Evolutionary conservation across 2,113 vertebrate genomes (phyloP).

Genomic region (Hypanus sabinus): DNA sequence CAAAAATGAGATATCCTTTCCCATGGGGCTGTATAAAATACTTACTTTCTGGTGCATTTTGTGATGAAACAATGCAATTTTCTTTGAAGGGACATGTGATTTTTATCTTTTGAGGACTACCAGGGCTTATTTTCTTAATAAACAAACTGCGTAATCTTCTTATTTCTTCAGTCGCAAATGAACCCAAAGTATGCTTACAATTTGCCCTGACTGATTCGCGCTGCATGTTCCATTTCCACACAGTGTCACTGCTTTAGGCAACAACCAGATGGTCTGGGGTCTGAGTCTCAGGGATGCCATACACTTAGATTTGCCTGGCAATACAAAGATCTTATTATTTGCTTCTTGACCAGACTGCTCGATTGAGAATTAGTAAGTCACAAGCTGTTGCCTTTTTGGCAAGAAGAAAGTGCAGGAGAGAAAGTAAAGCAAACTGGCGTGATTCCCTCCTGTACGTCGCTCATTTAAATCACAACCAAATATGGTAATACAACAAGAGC

Average conservation of each 20-base stretch:
- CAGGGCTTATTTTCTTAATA: neutral
- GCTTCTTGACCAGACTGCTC: slow-evolving; percentile 13
- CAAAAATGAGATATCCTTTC: slow-evolving; percentile 41
- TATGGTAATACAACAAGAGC: neutral
- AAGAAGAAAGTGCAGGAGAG: neutral
- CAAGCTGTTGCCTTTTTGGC: neutral
- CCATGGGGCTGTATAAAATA: slow-evolving; percentile 30
- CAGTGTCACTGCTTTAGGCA: slow-evolving; percentile 27
- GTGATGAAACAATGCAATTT: neutral
- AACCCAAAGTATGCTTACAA: neutral
- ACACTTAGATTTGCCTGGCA: slow-evolving; percentile 24
- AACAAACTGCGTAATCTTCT: neutral
- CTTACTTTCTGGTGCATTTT: slow-evolving; percentile 3
- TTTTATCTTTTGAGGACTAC: slow-evolving; percentile 16
- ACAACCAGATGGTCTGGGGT: slow-evolving; percentile 22
- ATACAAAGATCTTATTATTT: slow-evolving; percentile 14
- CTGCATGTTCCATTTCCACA: slow-evolving; percentile 13
- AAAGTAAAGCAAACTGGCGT: neutral
- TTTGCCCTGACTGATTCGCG: neutral
- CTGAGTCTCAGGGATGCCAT: slow-evolving; percentile 28
- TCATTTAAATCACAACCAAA: neutral
- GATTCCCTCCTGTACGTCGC: neutral
- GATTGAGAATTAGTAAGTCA: neutral
- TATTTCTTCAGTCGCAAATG: neutral
- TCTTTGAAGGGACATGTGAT: neutral